phyloP scores from a whole-genome alignment of 2,113 vertebrate species.

The Pagrus major region DNA sequence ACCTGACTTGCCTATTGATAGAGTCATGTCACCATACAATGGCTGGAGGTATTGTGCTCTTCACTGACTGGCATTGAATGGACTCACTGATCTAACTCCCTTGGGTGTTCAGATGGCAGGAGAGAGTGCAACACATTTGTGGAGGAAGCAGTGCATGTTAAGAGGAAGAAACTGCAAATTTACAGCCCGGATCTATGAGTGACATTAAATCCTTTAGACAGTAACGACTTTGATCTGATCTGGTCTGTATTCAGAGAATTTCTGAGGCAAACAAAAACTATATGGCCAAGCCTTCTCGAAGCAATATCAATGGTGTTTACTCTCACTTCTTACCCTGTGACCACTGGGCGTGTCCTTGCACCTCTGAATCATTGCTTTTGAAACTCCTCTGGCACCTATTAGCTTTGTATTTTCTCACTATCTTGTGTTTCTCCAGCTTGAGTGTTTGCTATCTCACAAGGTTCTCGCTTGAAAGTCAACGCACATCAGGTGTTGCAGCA shows the following conservation, averaged over 20 bases:
- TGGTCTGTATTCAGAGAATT: constrained; percentile 34
- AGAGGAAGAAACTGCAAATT: not conserved
- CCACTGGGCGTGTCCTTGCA: constrained; percentile 60
- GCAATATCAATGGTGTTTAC: constrained; percentile 75
- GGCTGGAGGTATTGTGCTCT: constrained; percentile 60
- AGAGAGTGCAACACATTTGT: constrained; percentile 28
- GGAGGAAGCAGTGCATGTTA: not conserved
- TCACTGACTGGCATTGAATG: constrained; percentile 59
- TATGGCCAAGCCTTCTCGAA: constrained; percentile 47
- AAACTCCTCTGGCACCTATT: constrained; percentile 55
- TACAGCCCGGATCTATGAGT: not conserved
- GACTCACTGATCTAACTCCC: constrained; percentile 48
- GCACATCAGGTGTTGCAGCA: not conserved
- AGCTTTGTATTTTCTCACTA: constrained; percentile 41
- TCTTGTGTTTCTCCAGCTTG: constrained; percentile 40
- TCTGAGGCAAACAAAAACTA: constrained; percentile 54
- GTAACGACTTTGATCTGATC: constrained; percentile 1
- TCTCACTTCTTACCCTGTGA: constrained; percentile 66
- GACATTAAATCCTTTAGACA: not conserved
- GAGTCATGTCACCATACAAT: constrained; percentile 72
- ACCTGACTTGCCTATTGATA: constrained; percentile 73
- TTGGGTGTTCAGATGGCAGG: constrained; percentile 26
- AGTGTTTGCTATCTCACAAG: constrained; percentile 32
- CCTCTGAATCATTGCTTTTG: constrained; percentile 67
- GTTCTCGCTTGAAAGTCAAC: constrained; percentile 24